These are phyloP conservation scores for Bradypus variegatus DNA, from an alignment of 2,797 vertebrate species.

Conservation along the genomic window DNA sequence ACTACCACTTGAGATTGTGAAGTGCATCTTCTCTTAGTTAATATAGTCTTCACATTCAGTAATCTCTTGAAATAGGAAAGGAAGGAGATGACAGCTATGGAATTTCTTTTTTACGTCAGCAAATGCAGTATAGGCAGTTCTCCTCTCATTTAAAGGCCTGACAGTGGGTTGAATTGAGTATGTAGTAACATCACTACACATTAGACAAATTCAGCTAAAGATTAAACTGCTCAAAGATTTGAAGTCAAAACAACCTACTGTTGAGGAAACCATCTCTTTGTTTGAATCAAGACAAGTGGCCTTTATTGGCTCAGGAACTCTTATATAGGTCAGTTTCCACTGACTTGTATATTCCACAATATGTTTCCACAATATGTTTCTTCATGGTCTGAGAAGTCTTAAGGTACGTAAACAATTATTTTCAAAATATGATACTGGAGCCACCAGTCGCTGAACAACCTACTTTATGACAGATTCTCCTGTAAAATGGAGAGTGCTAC, in stretches of 20 bases:
- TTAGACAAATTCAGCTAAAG: neutral
- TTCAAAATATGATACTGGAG: neutral
- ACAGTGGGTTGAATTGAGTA: neutral
- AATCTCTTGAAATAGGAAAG: neutral
- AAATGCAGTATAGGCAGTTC: neutral
- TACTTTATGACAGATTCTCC: neutral
- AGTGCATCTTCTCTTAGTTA: neutral
- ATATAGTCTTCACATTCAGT: neutral
- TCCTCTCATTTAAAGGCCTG: neutral
- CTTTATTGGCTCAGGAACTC: neutral
- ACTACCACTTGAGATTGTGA: neutral
- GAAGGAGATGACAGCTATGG: neutral
- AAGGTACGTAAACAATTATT: neutral
- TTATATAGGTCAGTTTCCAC: neutral
- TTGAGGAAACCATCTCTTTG: neutral
- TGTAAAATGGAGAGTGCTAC: neutral
- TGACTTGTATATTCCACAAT: neutral
- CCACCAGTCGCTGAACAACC: neutral
- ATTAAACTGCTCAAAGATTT: constrained; percentile 21
- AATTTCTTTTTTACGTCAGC: neutral
- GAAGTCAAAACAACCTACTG: neutral
- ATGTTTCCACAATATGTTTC: neutral
- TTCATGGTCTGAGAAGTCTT: neutral
- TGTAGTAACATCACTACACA: neutral
- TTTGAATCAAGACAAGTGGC: neutral